These are phyloP conservation scores for Plagiodera versicolora DNA, from an alignment of 2,888 invertebrate genomes.

Conservation along the genomic window DNA sequence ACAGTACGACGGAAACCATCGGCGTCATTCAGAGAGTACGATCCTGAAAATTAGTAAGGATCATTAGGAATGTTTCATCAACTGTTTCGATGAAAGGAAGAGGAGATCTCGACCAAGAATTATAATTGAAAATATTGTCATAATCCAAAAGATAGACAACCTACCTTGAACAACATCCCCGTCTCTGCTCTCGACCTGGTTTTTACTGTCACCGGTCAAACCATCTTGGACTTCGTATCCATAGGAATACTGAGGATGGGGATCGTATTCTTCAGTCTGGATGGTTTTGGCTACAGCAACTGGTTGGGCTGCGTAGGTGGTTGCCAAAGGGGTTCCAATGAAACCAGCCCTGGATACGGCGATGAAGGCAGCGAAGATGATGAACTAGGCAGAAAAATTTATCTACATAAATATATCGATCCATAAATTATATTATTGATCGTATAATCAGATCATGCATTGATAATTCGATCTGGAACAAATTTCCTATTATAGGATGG, in stretches of 20 bases:
- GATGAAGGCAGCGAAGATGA: conserved; percentile 9
- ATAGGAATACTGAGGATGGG: conserved; percentile 60
- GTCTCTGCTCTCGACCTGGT: conserved; percentile 64
- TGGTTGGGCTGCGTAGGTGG: conserved; percentile 23
- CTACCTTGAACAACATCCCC: conserved; percentile 60
- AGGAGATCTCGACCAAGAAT: too few species aligned
- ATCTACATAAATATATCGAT: too few species aligned
- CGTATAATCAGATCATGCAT: too few species aligned
- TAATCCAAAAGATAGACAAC: too few species aligned
- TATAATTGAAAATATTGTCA: too few species aligned
- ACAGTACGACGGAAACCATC: conserved; percentile 68
- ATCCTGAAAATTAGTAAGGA: too few species aligned
- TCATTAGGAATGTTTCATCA: too few species aligned
- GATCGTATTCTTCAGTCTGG: conserved; percentile 47
- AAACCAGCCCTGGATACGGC: background rate
- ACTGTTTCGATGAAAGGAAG: too few species aligned
- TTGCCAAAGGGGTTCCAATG: conserved; percentile 35
- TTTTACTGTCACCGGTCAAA: conserved; percentile 61
- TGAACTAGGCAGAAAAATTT: background rate
- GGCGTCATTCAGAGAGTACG: conserved; percentile 60
- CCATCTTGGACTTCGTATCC: conserved; percentile 62
- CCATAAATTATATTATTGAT: too few species aligned
- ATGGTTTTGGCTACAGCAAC: conserved; percentile 35
- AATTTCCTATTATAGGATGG: too few species aligned
- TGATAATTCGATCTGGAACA: too few species aligned